Conservation (phyloP, 2,113 vertebrate species). For the Crotalus helleri region DNA sequence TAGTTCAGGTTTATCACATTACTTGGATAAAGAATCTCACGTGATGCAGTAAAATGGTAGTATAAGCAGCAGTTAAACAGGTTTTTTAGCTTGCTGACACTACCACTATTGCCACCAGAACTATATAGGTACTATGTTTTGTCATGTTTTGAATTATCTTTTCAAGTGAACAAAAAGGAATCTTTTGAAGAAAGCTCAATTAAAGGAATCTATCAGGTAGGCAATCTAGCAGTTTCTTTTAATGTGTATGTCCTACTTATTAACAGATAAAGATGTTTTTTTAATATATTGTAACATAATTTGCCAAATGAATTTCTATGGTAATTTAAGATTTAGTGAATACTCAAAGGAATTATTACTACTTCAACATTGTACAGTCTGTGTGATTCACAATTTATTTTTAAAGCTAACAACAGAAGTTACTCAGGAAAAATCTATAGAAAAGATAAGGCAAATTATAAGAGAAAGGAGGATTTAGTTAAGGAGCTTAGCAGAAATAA, state of each 20-base stretch:
- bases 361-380: background rate
- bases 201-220: background rate
- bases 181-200: background rate
- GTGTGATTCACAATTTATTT: background rate
- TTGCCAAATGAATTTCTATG: background rate
- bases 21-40: background rate
- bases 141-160: background rate
- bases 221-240: background rate
- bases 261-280: background rate
- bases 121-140: background rate
- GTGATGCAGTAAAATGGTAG: background rate
- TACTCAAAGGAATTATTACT: background rate
- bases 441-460: constrained; percentile 34
- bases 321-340: background rate
- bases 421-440: constrained; percentile 15
- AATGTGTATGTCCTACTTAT: background rate
- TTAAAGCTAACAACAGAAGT: constrained; percentile 22
- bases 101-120: background rate
- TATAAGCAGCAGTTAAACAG: background rate
- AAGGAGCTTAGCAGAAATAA: constrained; percentile 41
- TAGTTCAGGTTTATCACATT: background rate
- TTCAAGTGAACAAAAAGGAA: background rate
- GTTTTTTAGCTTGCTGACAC: background rate
- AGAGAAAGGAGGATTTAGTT: constrained; percentile 35
- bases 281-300: constrained; percentile 4